phyloP scores from a whole-genome alignment of 2,113 vertebrate genomes.

The Pitta sordida region DNA sequence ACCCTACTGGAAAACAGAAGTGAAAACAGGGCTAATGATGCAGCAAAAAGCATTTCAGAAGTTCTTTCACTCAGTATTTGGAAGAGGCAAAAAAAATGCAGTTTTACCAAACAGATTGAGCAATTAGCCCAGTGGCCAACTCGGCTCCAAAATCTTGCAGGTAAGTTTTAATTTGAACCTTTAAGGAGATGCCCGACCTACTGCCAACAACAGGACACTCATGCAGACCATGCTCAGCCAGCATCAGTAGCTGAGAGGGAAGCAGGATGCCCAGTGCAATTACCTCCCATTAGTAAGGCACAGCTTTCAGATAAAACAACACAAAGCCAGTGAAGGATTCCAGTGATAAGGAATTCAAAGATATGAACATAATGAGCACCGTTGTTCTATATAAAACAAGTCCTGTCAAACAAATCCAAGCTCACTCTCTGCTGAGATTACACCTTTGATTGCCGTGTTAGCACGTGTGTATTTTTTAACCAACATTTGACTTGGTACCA shows the following conservation, averaged over 20 bases:
- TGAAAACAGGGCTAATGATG: not conserved
- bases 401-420: conserved; percentile 7
- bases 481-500: not conserved
- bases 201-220: not conserved
- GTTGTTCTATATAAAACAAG: not conserved
- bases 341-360: not conserved
- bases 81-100: not conserved
- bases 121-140: not conserved
- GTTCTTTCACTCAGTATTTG: not conserved
- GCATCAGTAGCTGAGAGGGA: not conserved
- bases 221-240: fast-evolving
- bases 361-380: not conserved
- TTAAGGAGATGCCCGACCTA: not conserved
- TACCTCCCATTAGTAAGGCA: not conserved
- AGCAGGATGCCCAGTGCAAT: not conserved
- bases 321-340: not conserved
- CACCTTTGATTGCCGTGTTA: not conserved
- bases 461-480: not conserved
- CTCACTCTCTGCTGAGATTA: fast-evolving
- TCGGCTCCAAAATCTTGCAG: not conserved
- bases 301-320: not conserved
- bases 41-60: not conserved
- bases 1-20: not conserved
- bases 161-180: fast-evolving
- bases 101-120: not conserved